Evolutionary conservation across 2,797 vertebrate species (phyloP).

Genomic region (Cygnus olor): DNA sequence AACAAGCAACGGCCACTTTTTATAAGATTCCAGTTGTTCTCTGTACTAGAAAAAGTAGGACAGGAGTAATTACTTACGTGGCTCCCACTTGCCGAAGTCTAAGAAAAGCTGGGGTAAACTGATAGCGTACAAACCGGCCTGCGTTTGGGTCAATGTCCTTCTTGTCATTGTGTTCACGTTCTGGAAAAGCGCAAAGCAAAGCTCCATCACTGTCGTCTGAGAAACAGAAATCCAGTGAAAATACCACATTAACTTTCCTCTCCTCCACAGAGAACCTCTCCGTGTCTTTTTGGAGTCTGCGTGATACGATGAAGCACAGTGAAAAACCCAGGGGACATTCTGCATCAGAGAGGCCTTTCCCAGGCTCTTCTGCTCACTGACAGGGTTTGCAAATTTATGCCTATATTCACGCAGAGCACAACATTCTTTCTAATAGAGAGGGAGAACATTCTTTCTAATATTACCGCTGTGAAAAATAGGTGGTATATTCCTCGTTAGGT

Average conservation of each 20-base stretch:
- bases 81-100: constrained; percentile 95
- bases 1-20: background rate
- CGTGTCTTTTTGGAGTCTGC: too few species aligned
- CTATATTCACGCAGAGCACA: background rate
- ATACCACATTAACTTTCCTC: background rate
- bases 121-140: constrained; percentile 95
- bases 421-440: background rate
- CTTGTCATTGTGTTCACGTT: constrained; percentile 84
- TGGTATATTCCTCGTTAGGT: background rate
- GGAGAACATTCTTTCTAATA: background rate
- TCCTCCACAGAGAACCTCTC: background rate
- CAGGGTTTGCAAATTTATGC: background rate
- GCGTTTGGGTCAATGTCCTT: constrained; percentile 93
- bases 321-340: background rate
- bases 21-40: background rate
- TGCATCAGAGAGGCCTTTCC: background rate
- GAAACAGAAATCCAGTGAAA: background rate
- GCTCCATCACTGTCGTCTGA: background rate
- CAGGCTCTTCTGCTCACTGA: background rate
- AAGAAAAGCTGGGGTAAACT: constrained; percentile 97
- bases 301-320: background rate
- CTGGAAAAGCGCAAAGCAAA: constrained; percentile 66
- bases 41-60: background rate
- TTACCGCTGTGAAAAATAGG: background rate
- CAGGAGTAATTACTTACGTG: constrained; percentile 86